Conservation (phyloP, 1,140 invertebrate species). For the Telenomus remus region DNA sequence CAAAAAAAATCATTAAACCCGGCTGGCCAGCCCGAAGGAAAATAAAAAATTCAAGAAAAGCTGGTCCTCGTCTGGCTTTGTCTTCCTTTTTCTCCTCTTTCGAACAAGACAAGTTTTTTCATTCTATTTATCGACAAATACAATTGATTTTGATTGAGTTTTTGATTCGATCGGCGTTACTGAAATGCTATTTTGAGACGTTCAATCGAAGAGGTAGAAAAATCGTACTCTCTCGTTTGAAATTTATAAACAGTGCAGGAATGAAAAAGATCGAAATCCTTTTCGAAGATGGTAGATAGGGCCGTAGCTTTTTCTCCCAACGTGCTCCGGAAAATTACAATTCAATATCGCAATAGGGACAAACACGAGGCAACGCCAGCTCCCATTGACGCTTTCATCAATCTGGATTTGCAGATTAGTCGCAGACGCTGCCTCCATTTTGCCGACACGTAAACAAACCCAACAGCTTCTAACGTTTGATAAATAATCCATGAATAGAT, state of each 20-base stretch:
- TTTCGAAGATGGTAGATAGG: too few species aligned
- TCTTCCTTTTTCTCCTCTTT: slow-evolving; percentile 5
- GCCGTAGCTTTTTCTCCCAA: too few species aligned
- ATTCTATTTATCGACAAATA: not conserved
- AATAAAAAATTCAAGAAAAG: slow-evolving; percentile 46
- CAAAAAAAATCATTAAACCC: slow-evolving; percentile 40
- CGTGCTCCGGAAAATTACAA: not conserved
- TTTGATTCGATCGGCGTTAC: too few species aligned
- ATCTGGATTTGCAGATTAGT: slow-evolving; percentile 34
- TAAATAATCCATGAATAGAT: slow-evolving; percentile 24
- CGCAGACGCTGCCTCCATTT: slow-evolving; percentile 3
- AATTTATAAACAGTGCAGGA: too few species aligned
- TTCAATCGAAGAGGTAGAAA: too few species aligned
- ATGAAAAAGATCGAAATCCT: too few species aligned
- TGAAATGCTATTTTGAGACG: too few species aligned
- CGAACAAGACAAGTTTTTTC: slow-evolving; percentile 5
- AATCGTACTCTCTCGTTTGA: too few species aligned
- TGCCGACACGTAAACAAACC: slow-evolving; percentile 21
- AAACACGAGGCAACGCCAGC: slow-evolving; percentile 5
- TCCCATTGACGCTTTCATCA: slow-evolving; percentile 15
- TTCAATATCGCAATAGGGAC: not conserved
- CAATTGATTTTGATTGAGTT: too few species aligned
- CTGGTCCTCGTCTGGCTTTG: slow-evolving; percentile 22
- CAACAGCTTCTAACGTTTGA: slow-evolving; percentile 12
- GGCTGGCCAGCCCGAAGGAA: slow-evolving; percentile 13